These are phyloP conservation scores for Andrena chrysosceles DNA, from an alignment of 2,888 invertebrate species.

Conservation along the genomic window DNA sequence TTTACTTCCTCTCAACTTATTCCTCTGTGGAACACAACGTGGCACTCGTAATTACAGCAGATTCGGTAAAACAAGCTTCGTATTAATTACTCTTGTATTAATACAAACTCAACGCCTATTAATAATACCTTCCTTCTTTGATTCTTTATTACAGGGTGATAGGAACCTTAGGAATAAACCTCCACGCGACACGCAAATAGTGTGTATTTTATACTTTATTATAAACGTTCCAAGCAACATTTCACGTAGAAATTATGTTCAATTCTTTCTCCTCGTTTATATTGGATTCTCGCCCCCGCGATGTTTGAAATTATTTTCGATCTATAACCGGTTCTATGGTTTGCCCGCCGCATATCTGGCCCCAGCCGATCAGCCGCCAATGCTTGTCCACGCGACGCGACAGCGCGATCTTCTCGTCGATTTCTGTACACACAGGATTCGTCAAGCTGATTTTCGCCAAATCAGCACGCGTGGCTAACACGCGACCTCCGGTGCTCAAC, in stretches of 20 bases:
- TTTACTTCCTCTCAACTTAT: slow-evolving; percentile 20
- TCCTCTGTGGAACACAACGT: background rate
- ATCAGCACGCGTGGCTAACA: slow-evolving; percentile 97
- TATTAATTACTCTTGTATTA: background rate
- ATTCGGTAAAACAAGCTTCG: background rate
- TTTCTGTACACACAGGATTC: slow-evolving; percentile 99
- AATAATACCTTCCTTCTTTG: background rate
- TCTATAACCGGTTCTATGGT: slow-evolving; percentile 94
- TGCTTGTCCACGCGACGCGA: slow-evolving; percentile 99
- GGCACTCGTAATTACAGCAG: background rate
- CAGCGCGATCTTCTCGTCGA: slow-evolving; percentile 99
- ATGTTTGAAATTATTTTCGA: slow-evolving; percentile 72
- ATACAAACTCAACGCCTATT: background rate
- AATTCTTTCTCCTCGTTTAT: slow-evolving; percentile 10
- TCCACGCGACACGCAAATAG: slow-evolving; percentile 18
- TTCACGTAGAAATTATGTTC: slow-evolving; percentile 50
- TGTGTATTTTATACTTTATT: slow-evolving; percentile 64
- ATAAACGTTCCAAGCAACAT: slow-evolving; percentile 66
- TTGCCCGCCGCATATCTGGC: slow-evolving; percentile 98
- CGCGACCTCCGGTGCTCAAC: slow-evolving; percentile 98
- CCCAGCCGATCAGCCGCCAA: slow-evolving; percentile 99
- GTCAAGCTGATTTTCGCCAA: slow-evolving; percentile 98
- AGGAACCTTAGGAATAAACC: slow-evolving; percentile 9
- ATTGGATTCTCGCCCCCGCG: slow-evolving; percentile 12
- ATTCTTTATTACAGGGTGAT: background rate